Percentiles rank a stretch among this genome's conserved stretches.
phyloP scores from a whole-genome alignment of 1,140 invertebrate genomes.

The Drosophila pandora region DNA sequence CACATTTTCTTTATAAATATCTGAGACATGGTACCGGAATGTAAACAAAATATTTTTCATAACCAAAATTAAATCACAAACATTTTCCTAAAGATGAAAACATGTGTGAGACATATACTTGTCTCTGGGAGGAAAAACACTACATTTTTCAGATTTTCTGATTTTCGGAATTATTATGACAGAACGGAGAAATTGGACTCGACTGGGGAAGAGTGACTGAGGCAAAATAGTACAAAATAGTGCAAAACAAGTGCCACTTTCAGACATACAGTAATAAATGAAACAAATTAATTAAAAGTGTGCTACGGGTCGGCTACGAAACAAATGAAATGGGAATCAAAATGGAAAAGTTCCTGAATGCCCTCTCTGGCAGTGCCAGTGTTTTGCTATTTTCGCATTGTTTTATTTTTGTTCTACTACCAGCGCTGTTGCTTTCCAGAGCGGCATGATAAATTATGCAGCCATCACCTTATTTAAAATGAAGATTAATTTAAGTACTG shows the following conservation, averaged over 20 bases:
- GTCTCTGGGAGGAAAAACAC: conserved; percentile 11
- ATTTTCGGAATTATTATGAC: conserved; percentile 9
- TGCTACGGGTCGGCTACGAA: conserved; percentile 57
- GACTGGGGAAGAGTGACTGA: background rate
- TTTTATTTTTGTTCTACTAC: background rate
- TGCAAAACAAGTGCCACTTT: conserved; percentile 37
- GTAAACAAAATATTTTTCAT: conserved; percentile 69
- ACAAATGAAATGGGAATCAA: conserved; percentile 63
- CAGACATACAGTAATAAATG: conserved; percentile 51
- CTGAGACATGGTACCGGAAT: conserved; percentile 28
- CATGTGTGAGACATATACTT: conserved; percentile 45
- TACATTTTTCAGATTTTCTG: conserved; percentile 10
- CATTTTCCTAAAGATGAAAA: conserved; percentile 25
- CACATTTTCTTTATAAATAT: conserved; percentile 17
- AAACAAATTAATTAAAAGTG: conserved; percentile 79
- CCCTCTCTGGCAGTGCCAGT: conserved; percentile 8
- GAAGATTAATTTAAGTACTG: conserved; percentile 70
- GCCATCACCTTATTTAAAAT: conserved; percentile 53
- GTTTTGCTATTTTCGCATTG: conserved; percentile 1
- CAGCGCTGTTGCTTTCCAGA: conserved; percentile 18
- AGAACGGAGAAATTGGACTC: background rate
- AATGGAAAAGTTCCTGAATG: conserved; percentile 38
- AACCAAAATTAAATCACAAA: conserved; percentile 68
- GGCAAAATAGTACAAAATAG: conserved; percentile 10
- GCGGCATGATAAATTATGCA: conserved; percentile 56